Evolutionary conservation across 2,797 vertebrate genomes (phyloP).

Genomic region (Loriculus beryllinus): DNA sequence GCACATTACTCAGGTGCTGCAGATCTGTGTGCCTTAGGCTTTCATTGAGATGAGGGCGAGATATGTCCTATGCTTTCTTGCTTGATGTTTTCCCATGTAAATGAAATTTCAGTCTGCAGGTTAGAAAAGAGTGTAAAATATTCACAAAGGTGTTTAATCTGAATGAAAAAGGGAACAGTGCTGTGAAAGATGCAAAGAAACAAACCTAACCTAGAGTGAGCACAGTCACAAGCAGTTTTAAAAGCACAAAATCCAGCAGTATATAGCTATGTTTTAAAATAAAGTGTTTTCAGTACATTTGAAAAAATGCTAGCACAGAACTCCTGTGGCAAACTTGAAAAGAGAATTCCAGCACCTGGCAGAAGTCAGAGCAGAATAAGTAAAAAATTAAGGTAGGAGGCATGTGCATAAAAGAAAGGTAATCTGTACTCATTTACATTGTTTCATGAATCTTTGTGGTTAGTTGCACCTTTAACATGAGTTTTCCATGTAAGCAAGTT

Average conservation of each 20-base stretch:
- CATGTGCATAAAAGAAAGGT: not conserved
- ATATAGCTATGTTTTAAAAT: not conserved
- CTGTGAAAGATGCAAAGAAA: not conserved
- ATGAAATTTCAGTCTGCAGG: not conserved
- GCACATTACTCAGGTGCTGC: not conserved
- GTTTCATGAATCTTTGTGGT: not conserved
- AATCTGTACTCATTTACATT: not conserved
- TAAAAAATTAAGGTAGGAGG: not conserved
- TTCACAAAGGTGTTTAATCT: not conserved
- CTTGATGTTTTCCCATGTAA: not conserved
- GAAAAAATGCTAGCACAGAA: not conserved
- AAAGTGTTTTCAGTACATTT: not conserved
- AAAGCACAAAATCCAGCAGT: fast-evolving
- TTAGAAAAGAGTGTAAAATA: not conserved
- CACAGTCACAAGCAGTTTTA: not conserved
- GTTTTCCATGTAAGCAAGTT: not conserved
- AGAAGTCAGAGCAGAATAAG: not conserved
- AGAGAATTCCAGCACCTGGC: not conserved
- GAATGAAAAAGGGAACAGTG: not conserved
- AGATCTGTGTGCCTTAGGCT: not conserved
- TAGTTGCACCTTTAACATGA: not conserved
- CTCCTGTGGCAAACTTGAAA: not conserved
- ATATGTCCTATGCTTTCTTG: not conserved
- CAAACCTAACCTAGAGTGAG: not conserved
- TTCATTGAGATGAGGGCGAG: not conserved